phyloP scores from a whole-genome alignment of 2,888 invertebrate species.

The Patella pellucida region DNA sequence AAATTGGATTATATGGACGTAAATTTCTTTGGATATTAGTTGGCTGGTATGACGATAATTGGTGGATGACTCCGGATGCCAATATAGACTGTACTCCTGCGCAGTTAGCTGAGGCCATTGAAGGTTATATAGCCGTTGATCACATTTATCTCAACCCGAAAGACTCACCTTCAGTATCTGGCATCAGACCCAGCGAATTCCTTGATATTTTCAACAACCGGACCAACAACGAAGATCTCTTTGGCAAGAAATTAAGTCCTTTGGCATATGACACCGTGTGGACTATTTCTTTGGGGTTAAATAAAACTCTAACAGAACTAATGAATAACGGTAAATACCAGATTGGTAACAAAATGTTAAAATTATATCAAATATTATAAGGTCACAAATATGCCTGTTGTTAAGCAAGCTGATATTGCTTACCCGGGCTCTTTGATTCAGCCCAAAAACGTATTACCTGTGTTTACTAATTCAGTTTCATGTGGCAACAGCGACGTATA shows the following conservation, averaged over 20 bases:
- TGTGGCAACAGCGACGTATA: no score
- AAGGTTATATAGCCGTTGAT: conserved; percentile 11
- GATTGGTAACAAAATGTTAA: neutral
- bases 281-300: conserved; percentile 18
- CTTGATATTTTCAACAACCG: neutral
- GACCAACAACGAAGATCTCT: conserved; percentile 1
- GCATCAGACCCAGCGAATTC: conserved; percentile 15
- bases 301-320: conserved; percentile 6
- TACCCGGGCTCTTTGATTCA: no score
- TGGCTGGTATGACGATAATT: conserved; percentile 16
- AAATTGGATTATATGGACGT: conserved; percentile 9
- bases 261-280: conserved; percentile 18
- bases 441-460: no score
- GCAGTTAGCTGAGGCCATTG: conserved; percentile 11
- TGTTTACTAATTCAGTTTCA: no score
- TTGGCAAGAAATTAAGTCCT: conserved; percentile 6
- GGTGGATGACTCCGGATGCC: neutral
- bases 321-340: conserved; percentile 4
- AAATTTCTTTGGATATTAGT: conserved; percentile 16
- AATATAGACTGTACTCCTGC: conserved; percentile 19
- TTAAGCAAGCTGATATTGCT: neutral
- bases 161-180: conserved; percentile 11
- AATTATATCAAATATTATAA: neutral
- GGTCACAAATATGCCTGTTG: neutral
- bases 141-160: conserved; percentile 15